Evolutionary conservation across 1,140 invertebrate species (phyloP).

Genomic region (Aporrectodea caliginosa): DNA sequence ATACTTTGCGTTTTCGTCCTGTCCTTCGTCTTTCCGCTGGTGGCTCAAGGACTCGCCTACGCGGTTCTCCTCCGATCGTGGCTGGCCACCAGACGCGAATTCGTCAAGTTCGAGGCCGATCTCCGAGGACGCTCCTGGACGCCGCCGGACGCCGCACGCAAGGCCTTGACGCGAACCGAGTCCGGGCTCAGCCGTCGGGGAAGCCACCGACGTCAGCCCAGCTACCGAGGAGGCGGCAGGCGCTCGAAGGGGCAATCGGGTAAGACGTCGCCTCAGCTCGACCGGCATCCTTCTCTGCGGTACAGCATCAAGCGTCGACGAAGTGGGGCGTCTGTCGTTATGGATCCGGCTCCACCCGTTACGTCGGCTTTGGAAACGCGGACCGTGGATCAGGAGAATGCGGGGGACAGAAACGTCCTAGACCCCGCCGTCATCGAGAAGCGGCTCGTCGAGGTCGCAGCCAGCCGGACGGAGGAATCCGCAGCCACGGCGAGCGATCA

Average conservation of each 20-base stretch:
- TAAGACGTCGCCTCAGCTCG: slow-evolving; percentile 11
- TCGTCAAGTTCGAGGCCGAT: background rate
- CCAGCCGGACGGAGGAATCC: background rate
- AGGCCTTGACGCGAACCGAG: background rate
- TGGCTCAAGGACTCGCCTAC: background rate
- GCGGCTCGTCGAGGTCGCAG: background rate
- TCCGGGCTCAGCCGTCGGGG: background rate
- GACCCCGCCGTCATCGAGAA: background rate
- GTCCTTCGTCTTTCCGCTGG: background rate
- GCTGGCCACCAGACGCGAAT: background rate
- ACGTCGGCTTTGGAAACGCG: background rate
- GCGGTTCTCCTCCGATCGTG: background rate
- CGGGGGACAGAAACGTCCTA: background rate
- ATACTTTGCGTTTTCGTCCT: background rate
- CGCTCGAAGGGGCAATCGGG: no score
- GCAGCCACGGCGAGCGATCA: background rate
- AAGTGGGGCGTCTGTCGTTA: background rate
- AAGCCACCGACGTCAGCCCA: background rate
- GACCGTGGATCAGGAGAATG: background rate
- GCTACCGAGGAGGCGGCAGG: background rate
- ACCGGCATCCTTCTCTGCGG: slow-evolving; percentile 18
- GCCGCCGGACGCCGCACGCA: background rate
- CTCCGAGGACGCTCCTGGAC: no score
- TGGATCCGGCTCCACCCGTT: background rate
- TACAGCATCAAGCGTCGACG: slow-evolving; percentile 13